Percentiles rank a stretch among this genome's conserved stretches.
Conservation (phyloP, 2,888 invertebrate genomes). For the Erebia ligea region DNA sequence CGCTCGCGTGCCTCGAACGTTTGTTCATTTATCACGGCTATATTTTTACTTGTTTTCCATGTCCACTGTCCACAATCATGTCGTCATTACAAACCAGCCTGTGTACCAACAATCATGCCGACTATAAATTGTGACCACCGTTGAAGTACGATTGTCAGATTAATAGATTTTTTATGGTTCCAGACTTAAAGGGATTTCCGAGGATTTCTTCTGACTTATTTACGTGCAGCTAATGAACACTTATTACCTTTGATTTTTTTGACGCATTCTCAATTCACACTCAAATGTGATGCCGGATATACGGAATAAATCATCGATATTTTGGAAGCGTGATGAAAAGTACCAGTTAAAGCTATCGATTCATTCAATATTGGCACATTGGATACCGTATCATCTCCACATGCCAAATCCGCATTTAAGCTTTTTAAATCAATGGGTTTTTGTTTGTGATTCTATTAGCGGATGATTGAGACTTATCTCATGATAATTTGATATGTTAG, state of each 20-base stretch:
- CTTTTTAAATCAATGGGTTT: conserved; percentile 65
- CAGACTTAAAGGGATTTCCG: conserved; percentile 52
- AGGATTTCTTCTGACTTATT: conserved; percentile 45
- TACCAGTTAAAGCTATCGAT: conserved; percentile 55
- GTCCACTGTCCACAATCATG: conserved; percentile 78
- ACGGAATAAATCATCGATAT: conserved; percentile 45
- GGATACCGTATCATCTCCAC: conserved; percentile 68
- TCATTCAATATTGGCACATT: conserved; percentile 69
- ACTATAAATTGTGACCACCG: conserved; percentile 79
- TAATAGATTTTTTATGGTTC: conserved; percentile 52
- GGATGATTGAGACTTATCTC: conserved; percentile 76
- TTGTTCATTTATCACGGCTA: conserved; percentile 72
- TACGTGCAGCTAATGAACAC: conserved; percentile 45
- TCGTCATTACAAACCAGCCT: conserved; percentile 76
- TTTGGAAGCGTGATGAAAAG: conserved; percentile 45
- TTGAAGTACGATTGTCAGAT: conserved; percentile 68
- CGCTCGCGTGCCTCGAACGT: conserved; percentile 66
- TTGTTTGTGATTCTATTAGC: conserved; percentile 78
- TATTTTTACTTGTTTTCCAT: conserved; percentile 78
- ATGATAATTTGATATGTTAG: conserved; percentile 70
- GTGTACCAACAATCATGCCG: conserved; percentile 66
- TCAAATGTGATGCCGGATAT: conserved; percentile 40
- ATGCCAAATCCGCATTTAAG: conserved; percentile 75
- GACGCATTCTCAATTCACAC: conserved; percentile 40
- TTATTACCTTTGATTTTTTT: conserved; percentile 46